A percentile compares a stretch with the other conserved stretches of the same genome.
These are phyloP conservation scores for Tylochromis polylepis DNA, from an alignment of 2,113 vertebrate genomes.

Conservation along the genomic window DNA sequence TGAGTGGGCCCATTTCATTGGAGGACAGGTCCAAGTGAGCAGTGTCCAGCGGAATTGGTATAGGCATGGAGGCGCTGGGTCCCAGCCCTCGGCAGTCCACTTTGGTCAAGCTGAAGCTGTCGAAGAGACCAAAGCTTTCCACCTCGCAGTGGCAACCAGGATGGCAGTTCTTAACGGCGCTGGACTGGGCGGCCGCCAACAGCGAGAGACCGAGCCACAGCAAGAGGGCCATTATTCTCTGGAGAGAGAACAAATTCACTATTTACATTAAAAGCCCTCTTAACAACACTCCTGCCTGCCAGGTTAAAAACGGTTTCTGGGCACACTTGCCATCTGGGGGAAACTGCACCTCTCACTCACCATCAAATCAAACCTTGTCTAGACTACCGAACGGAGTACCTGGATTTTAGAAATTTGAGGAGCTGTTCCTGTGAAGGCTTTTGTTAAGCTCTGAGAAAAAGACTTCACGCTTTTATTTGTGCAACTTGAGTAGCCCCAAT, in stretches of 20 bases:
- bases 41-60: slow-evolving; percentile 91
- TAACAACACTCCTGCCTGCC: neutral
- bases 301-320: neutral
- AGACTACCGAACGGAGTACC: neutral
- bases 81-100: slow-evolving; percentile 88
- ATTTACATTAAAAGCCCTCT: neutral
- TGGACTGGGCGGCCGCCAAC: slow-evolving; percentile 39
- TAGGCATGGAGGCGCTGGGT: slow-evolving; percentile 75
- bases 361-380: neutral
- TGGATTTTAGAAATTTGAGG: neutral
- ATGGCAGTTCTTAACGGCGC: slow-evolving; percentile 79
- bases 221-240: slow-evolving; percentile 63
- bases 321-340: neutral
- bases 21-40: slow-evolving; percentile 89
- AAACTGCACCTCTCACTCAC: neutral
- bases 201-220: slow-evolving; percentile 54
- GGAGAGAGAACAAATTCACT: neutral
- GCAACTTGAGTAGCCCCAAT: slow-evolving; percentile 32
- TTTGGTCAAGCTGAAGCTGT: slow-evolving; percentile 95
- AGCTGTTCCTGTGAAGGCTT: neutral
- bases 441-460: neutral
- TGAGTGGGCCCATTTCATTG: slow-evolving; percentile 82
- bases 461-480: slow-evolving; percentile 7
- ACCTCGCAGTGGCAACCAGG: slow-evolving; percentile 88
- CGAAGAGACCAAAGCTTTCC: slow-evolving; percentile 92